Evolutionary conservation across 1,140 invertebrate genomes (phyloP).

Genomic region (Plutomurus gul): DNA sequence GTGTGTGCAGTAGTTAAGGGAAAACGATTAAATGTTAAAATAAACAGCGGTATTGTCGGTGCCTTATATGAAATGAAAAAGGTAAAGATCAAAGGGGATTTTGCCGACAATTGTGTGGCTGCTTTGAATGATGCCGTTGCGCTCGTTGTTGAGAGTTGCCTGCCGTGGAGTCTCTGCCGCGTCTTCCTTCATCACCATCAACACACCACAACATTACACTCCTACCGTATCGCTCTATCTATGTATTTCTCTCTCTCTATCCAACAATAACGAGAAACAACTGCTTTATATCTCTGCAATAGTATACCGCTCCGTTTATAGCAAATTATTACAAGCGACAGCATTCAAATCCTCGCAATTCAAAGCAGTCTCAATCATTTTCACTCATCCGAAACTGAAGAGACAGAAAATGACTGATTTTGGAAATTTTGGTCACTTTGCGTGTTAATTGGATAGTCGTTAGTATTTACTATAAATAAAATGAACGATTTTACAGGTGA

Average conservation of each 20-base stretch:
- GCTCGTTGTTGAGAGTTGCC: neutral
- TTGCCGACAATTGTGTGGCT: slow-evolving; percentile 49
- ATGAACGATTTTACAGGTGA: too few species aligned
- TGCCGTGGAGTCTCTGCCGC: slow-evolving; percentile 30
- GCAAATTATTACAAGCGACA: too few species aligned
- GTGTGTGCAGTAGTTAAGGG: slow-evolving; percentile 32
- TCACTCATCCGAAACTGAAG: too few species aligned
- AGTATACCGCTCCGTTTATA: too few species aligned
- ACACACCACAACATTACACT: slow-evolving; percentile 15
- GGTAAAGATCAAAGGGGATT: slow-evolving; percentile 53
- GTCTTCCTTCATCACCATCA: slow-evolving; percentile 44
- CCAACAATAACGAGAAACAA: neutral
- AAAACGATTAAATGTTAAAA: slow-evolving; percentile 53
- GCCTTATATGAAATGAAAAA: slow-evolving; percentile 48
- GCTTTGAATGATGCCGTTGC: slow-evolving; percentile 47
- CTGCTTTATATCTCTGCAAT: too few species aligned
- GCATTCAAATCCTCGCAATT: too few species aligned
- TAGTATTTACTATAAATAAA: too few species aligned
- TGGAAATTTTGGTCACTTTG: too few species aligned
- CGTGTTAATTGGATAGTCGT: too few species aligned
- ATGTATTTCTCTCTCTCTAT: neutral
- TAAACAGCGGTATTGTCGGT: slow-evolving; percentile 50
- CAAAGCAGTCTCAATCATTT: too few species aligned
- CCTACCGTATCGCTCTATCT: neutral
- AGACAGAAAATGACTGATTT: too few species aligned